A percentile compares a stretch with the other conserved stretches of the same genome.
Conservation (phyloP, 2,888 invertebrate genomes). For the Chrysotoxum bicinctum region DNA sequence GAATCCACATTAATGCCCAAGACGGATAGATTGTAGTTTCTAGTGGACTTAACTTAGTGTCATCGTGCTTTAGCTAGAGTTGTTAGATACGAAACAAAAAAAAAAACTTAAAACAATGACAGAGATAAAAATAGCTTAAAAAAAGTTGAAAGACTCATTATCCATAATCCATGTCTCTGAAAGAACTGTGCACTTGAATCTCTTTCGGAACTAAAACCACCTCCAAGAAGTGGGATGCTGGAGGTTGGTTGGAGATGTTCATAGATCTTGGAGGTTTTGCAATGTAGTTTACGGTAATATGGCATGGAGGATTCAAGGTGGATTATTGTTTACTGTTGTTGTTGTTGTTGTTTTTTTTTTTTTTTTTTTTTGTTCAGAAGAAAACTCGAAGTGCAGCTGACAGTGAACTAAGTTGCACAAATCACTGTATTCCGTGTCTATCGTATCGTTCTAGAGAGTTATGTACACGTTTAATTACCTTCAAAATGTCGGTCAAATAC, state of each 20-base stretch:
- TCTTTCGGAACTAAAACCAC: conserved; percentile 37
- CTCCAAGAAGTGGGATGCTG: conserved; percentile 48
- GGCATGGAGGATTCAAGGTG: conserved; percentile 23
- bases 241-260: conserved; percentile 34
- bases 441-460: conserved; percentile 22
- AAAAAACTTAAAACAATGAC: conserved; percentile 14
- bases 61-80: conserved; percentile 22
- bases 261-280: conserved; percentile 53
- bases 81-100: not conserved
- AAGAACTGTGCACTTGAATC: conserved; percentile 51
- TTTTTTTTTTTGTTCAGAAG: not conserved
- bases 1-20: conserved; percentile 51
- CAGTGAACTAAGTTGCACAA: conserved; percentile 33
- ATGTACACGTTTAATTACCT: conserved; percentile 31
- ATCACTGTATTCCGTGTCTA: conserved; percentile 44
- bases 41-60: conserved; percentile 48
- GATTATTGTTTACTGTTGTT: not conserved
- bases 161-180: conserved; percentile 39
- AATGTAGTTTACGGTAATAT: conserved; percentile 21
- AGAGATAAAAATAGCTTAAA: conserved; percentile 23
- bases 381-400: not conserved
- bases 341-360: not conserved
- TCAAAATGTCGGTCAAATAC: conserved; percentile 51
- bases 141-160: conserved; percentile 31
- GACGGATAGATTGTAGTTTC: conserved; percentile 49